phyloP scores from a whole-genome alignment of 1,140 invertebrate genomes.

The Ericerus pela region DNA sequence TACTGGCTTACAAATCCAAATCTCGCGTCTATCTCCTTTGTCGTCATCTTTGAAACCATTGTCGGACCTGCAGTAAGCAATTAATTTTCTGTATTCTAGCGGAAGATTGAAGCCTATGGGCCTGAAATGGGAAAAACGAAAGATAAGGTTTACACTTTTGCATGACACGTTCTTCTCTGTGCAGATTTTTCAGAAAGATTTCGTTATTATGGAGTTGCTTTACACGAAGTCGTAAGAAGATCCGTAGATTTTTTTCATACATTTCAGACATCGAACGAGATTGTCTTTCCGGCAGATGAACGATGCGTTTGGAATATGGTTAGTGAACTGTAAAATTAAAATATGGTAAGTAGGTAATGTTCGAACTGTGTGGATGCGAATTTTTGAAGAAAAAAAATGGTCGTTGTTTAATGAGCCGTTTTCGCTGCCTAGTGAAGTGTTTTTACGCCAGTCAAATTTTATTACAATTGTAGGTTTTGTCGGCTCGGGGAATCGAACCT shows the following conservation, averaged over 20 bases:
- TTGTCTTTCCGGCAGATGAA: constrained; percentile 68
- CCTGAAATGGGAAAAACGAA: constrained; percentile 31
- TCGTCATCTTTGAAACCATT: constrained; percentile 33
- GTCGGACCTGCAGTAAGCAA: constrained; percentile 50
- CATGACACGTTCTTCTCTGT: not conserved
- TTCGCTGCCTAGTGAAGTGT: not conserved
- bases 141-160: not conserved
- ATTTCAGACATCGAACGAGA: constrained; percentile 56
- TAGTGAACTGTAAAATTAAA: constrained; percentile 46
- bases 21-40: constrained; percentile 27
- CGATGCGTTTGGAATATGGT: constrained; percentile 67
- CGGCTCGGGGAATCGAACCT: too few species aligned
- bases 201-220: constrained; percentile 12
- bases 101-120: constrained; percentile 65
- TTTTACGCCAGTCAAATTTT: not conserved
- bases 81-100: constrained; percentile 66
- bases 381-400: not conserved
- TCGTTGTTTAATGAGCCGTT: not conserved
- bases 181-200: not conserved
- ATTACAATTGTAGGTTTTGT: too few species aligned
- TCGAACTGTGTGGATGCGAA: not conserved
- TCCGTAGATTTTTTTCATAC: constrained; percentile 66
- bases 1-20: constrained; percentile 79
- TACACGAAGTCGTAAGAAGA: constrained; percentile 69
- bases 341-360: not conserved